These are phyloP conservation scores for Leucophenga maculata DNA, from an alignment of 2,888 invertebrate genomes.

Conservation along the genomic window DNA sequence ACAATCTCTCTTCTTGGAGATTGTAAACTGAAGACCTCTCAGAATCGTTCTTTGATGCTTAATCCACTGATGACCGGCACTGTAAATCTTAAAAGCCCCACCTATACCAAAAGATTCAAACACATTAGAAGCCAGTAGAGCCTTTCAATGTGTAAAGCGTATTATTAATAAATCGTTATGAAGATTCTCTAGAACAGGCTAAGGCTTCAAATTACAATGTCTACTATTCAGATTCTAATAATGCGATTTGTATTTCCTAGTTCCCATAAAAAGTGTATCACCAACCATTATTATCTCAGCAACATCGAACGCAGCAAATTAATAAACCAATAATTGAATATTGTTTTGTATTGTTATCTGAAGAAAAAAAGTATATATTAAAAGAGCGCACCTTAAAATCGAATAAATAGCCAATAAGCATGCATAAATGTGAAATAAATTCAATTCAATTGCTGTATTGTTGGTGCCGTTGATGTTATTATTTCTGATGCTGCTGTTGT, in stretches of 20 bases:
- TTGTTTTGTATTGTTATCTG: slow-evolving; percentile 25
- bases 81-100: too few species aligned
- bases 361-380: not conserved
- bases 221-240: not conserved
- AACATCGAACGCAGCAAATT: slow-evolving; percentile 37
- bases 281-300: not conserved
- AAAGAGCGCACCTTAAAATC: slow-evolving; percentile 38
- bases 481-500: slow-evolving; percentile 41
- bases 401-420: slow-evolving; percentile 31
- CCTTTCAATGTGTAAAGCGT: too few species aligned
- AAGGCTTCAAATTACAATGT: too few species aligned
- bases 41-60: too few species aligned
- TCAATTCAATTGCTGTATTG: slow-evolving; percentile 36
- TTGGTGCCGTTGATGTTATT: slow-evolving; percentile 42
- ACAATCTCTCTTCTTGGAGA: too few species aligned
- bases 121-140: too few species aligned
- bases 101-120: too few species aligned
- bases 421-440: slow-evolving; percentile 25
- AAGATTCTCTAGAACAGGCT: too few species aligned
- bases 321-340: slow-evolving; percentile 46
- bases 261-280: not conserved
- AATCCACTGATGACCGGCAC: too few species aligned
- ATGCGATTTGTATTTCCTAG: not conserved
- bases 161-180: too few species aligned
- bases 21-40: too few species aligned